Conservation (phyloP, 2,888 invertebrate genomes). For the Steinernema hermaphroditum region DNA sequence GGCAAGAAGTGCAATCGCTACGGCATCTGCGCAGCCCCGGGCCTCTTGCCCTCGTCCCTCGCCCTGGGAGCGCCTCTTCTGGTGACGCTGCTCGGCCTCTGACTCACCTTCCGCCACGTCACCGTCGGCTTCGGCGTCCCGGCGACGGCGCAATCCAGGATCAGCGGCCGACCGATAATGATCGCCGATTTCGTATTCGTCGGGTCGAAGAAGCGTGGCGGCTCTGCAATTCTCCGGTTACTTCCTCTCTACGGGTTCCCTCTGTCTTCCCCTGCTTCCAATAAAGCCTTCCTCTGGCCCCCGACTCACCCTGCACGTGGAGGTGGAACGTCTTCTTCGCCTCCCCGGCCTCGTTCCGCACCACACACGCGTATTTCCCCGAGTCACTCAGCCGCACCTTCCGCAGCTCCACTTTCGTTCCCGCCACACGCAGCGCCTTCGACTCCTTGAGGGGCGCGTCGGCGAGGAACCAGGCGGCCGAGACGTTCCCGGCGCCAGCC, state of each 20-base stretch:
- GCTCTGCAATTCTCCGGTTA: slow-evolving; percentile 62
- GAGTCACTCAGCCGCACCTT: slow-evolving; percentile 68
- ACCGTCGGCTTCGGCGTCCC: slow-evolving; percentile 71
- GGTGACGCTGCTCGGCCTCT: slow-evolving; percentile 25
- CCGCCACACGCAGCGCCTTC: slow-evolving; percentile 18
- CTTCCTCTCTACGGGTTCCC: slow-evolving; percentile 26
- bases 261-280: not conserved
- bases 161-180: slow-evolving; percentile 71
- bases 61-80: slow-evolving; percentile 10
- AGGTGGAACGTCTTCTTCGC: slow-evolving; percentile 70
- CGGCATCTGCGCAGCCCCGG: slow-evolving; percentile 57
- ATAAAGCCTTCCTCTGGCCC: not conserved
- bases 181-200: slow-evolving; percentile 63
- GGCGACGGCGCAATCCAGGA: slow-evolving; percentile 70
- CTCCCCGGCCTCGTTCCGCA: slow-evolving; percentile 71
- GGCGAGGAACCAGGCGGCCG: slow-evolving; percentile 32
- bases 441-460: slow-evolving; percentile 17
- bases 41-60: slow-evolving; percentile 2
- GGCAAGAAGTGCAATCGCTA: slow-evolving; percentile 65
- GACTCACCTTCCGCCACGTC: slow-evolving; percentile 69
- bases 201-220: slow-evolving; percentile 67
- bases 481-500: slow-evolving; percentile 61
- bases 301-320: slow-evolving; percentile 71
- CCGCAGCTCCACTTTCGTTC: slow-evolving; percentile 52
- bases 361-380: slow-evolving; percentile 71